A percentile compares a stretch with the other conserved stretches of the same genome.
These are phyloP conservation scores for Bombus waltoni DNA, from an alignment of 1,140 invertebrate species.

Conservation along the genomic window DNA sequence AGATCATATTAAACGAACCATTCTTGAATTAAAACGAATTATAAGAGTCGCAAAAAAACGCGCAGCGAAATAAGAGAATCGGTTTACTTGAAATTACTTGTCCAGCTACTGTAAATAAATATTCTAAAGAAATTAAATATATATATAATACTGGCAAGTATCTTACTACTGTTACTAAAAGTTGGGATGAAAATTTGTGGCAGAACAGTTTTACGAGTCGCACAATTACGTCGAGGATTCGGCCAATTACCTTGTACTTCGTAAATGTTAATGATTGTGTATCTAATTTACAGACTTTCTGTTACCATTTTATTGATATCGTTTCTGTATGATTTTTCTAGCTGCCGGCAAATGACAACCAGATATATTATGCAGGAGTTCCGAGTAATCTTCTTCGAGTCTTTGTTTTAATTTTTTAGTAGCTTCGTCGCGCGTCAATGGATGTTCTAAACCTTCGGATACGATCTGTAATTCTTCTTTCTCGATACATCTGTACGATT, in stretches of 20 bases:
- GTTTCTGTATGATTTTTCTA: constrained; percentile 82
- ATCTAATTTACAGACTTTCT: neutral
- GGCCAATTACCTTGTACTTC: neutral
- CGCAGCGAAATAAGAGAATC: constrained; percentile 24
- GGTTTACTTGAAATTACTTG: neutral
- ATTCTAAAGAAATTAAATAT: constrained; percentile 34
- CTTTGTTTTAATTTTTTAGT: constrained; percentile 74
- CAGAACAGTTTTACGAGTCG: neutral
- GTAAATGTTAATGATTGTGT: constrained; percentile 3
- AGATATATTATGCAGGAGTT: constrained; percentile 83
- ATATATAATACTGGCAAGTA: constrained; percentile 26
- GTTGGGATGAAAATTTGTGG: neutral
- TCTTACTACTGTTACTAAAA: neutral
- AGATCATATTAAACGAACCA: constrained; percentile 76
- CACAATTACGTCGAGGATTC: neutral
- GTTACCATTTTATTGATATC: constrained; percentile 79
- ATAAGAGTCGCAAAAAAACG: constrained; percentile 65
- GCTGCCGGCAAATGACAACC: constrained; percentile 83
- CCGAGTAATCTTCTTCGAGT: constrained; percentile 75
- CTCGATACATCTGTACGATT: constrained; percentile 80
- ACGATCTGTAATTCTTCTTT: constrained; percentile 82
- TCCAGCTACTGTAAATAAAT: constrained; percentile 42
- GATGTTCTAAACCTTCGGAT: constrained; percentile 80
- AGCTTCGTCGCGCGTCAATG: constrained; percentile 77
- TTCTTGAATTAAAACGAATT: constrained; percentile 75